phyloP scores from a whole-genome alignment of 2,888 invertebrate species.

The Lagria hirta region DNA sequence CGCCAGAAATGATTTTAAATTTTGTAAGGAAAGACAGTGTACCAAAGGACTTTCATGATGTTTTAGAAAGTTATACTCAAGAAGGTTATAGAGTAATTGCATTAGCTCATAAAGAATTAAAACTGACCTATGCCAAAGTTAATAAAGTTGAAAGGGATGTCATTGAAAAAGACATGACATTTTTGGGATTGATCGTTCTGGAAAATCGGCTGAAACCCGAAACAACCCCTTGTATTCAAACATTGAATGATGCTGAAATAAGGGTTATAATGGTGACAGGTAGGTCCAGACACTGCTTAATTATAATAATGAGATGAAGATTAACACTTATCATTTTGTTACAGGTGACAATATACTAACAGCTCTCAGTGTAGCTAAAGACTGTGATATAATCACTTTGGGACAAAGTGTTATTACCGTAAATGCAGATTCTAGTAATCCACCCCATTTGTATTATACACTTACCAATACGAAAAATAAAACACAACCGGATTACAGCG shows the following conservation, averaged over 20 bases:
- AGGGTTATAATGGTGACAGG: conserved; percentile 97
- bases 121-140: conserved; percentile 70
- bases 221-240: conserved; percentile 77
- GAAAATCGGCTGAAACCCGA: conserved; percentile 93
- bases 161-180: conserved; percentile 78
- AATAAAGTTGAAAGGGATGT: conserved; percentile 75
- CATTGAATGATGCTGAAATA: conserved; percentile 81
- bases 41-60: conserved; percentile 75
- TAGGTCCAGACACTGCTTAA: too few relatives aligned
- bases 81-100: conserved; percentile 94
- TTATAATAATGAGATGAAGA: conserved; percentile 7
- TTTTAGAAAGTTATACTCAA: conserved; percentile 83
- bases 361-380: conserved; percentile 87
- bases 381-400: conserved; percentile 80
- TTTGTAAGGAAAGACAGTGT: conserved; percentile 77
- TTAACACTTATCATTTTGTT: conserved; percentile 17
- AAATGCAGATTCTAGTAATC: conserved; percentile 47
- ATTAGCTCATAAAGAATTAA: conserved; percentile 73
- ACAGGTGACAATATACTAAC: conserved; percentile 83
- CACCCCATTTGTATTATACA: conserved; percentile 59
- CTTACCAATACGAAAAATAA: conserved; percentile 51
- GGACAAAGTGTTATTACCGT: conserved; percentile 56
- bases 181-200: conserved; percentile 87
- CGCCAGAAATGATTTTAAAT: conserved; percentile 87
- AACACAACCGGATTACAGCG: conserved; percentile 9